Conservation (phyloP, 2,888 invertebrate genomes). For the Notodonta ziczac region DNA sequence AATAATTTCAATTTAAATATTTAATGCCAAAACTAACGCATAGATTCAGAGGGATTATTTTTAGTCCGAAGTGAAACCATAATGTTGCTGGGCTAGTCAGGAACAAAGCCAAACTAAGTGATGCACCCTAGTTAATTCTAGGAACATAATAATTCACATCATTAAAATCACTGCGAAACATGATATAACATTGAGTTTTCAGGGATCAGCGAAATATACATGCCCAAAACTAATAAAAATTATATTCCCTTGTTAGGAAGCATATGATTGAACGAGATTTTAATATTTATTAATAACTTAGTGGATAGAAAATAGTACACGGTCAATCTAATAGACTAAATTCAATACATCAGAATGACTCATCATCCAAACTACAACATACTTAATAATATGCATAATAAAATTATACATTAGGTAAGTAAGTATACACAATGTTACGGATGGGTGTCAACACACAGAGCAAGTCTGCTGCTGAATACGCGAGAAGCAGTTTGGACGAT, state of each 20-base stretch:
- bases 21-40: not conserved
- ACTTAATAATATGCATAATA: slow-evolving; percentile 30
- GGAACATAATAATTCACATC: slow-evolving; percentile 64
- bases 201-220: slow-evolving; percentile 80
- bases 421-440: slow-evolving; percentile 32
- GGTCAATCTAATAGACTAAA: slow-evolving; percentile 68
- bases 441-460: slow-evolving; percentile 27
- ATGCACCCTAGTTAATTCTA: slow-evolving; percentile 80
- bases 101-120: slow-evolving; percentile 79
- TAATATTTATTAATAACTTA: slow-evolving; percentile 64
- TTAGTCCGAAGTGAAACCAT: slow-evolving; percentile 4
- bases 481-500: slow-evolving; percentile 75
- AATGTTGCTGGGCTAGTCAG: slow-evolving; percentile 49
- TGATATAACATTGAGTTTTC: slow-evolving; percentile 49
- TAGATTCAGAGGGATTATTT: not conserved
- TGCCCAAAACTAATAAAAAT: slow-evolving; percentile 82
- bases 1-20: too few relatives aligned
- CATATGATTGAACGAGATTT: slow-evolving; percentile 75
- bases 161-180: slow-evolving; percentile 61
- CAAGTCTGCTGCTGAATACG: slow-evolving; percentile 25
- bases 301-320: slow-evolving; percentile 64
- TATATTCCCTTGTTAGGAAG: slow-evolving; percentile 83
- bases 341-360: slow-evolving; percentile 69
- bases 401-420: slow-evolving; percentile 22
- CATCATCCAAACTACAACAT: slow-evolving; percentile 77